phyloP scores from a whole-genome alignment of 2,113 vertebrate genomes.

The Ptilorrhoa leucosticta region DNA sequence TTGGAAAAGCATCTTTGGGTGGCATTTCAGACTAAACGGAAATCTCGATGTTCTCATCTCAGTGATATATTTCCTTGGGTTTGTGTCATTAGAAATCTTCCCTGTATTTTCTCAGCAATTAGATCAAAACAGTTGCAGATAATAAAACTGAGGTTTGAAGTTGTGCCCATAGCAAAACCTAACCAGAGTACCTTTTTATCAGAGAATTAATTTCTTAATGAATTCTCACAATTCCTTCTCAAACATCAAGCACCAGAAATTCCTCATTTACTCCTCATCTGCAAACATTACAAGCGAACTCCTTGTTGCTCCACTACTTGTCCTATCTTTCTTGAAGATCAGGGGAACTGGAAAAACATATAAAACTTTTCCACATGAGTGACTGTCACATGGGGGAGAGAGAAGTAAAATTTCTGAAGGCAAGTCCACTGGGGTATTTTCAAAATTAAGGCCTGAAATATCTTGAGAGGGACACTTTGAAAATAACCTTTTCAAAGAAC shows the following conservation, averaged over 20 bases:
- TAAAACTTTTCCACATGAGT: background rate
- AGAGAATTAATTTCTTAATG: background rate
- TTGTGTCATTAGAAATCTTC: background rate
- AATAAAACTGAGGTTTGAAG: background rate
- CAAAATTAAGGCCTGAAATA: background rate
- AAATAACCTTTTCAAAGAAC: background rate
- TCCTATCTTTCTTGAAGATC: background rate
- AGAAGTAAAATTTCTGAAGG: background rate
- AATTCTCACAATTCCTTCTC: background rate
- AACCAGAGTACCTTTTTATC: background rate
- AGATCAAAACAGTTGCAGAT: background rate
- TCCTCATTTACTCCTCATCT: background rate
- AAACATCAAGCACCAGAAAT: background rate
- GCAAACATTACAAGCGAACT: background rate
- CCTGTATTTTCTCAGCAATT: background rate
- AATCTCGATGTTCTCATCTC: background rate
- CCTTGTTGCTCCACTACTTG: background rate
- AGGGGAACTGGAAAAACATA: background rate
- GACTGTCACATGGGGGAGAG: background rate
- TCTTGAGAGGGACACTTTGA: background rate
- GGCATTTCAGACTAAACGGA: constrained; percentile 20
- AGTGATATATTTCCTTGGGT: background rate
- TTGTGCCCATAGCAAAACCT: background rate
- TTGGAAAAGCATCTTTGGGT: constrained; percentile 38
- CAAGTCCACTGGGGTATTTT: background rate